Conservation (phyloP, 2,797 vertebrate genomes). For the Nannoperca obscura region DNA sequence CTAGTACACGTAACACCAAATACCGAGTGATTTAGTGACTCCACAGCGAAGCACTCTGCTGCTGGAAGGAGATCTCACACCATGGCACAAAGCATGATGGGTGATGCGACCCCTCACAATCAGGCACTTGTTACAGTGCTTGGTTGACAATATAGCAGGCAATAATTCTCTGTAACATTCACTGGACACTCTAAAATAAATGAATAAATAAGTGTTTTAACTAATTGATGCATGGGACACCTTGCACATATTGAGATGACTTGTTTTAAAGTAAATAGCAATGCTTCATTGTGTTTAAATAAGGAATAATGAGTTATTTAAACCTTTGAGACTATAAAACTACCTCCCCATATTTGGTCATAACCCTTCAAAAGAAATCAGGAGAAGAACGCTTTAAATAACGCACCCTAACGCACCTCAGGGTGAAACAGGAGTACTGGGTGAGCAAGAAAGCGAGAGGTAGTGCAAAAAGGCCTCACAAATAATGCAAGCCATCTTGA, state of each 20-base stretch:
- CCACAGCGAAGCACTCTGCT: slow-evolving; percentile 27
- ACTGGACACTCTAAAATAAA: background rate
- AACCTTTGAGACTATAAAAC: background rate
- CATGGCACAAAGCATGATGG: slow-evolving; percentile 65
- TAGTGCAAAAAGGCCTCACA: background rate
- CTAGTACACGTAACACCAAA: slow-evolving; percentile 7
- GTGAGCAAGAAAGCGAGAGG: background rate
- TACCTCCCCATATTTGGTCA: slow-evolving; percentile 23
- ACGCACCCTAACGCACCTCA: slow-evolving; percentile 50
- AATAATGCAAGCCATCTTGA: slow-evolving; percentile 1
- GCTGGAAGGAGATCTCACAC: slow-evolving; percentile 71
- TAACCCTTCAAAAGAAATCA: slow-evolving; percentile 39
- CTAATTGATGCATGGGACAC: background rate
- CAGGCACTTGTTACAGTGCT: slow-evolving; percentile 63
- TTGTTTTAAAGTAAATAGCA: background rate
- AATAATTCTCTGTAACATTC: slow-evolving; percentile 11
- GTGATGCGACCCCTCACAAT: slow-evolving; percentile 67
- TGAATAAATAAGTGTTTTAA: background rate
- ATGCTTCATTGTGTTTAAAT: background rate
- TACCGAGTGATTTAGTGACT: slow-evolving; percentile 24
- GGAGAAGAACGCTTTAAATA: slow-evolving; percentile 28
- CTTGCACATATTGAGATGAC: background rate
- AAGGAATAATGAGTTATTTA: slow-evolving; percentile 4
- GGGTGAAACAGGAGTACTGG: slow-evolving; percentile 57
- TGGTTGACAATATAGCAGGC: slow-evolving; percentile 17